Evolutionary conservation across 2,113 vertebrate genomes (phyloP), one percentile per base, ranked within the genome.

Genomic region (Fregetta grallaria): DNA sequence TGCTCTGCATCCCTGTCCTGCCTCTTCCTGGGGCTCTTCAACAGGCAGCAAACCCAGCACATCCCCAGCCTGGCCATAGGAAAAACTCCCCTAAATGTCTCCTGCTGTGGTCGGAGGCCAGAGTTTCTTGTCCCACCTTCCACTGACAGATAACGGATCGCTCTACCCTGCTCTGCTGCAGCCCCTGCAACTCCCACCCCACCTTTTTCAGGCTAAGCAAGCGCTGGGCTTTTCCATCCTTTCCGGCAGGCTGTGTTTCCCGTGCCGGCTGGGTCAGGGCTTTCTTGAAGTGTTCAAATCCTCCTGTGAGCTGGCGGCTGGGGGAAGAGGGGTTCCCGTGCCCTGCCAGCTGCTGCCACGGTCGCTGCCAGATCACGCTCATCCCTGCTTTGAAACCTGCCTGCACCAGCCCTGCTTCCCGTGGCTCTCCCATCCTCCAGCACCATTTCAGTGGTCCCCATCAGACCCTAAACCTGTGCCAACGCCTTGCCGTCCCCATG

Each of bases 111-210:
- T 26, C 2, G 12, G 30, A 82, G 71, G 70, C 15, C 2, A 0
- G 49, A 52, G 23, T 52, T 53, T 40, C 52, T 44, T 11, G 13
- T 88, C 44, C 58, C 42, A 63, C 34, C 10, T n/a, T 70, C 52
- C 0, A 1, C 47, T 32, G 45, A 6, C 0, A 0, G 84, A 18
- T 6, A 66, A 15, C 20, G 6, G 47, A 34, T 36, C 0, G 0
- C 36, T 77, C 80, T 90, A 62, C 75, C n/a, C 25, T 34, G 73
- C 42, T 84, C 42, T 3, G 1, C 36, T 9, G 1, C 65, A 23
- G 55, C 70, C 50, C 71, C 53, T 32, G 67, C 12, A 21, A 15
- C 38, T 80, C 76, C 36, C 77, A 21, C 77, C 38, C 47, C 92
- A 74, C 38, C 32, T 85, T 67, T 45, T 50, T 70, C 73, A 49